Conservation (phyloP, 2,888 invertebrate genomes). For the Didymodactylos carnosus region DNA sequence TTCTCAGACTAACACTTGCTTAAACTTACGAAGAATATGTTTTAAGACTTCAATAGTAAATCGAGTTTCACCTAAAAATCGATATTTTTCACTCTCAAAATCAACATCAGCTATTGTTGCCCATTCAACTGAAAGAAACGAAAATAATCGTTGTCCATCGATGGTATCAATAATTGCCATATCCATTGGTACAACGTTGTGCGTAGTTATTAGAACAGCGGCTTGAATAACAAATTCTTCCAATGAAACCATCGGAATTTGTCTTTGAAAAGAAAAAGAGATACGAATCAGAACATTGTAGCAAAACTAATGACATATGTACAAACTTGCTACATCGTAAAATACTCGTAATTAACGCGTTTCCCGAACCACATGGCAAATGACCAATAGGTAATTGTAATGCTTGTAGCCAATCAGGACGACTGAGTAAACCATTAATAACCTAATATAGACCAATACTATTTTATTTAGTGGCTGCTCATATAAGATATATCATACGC, state of each 20-base stretch:
- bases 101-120: constrained; percentile 82
- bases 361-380: constrained; percentile 87
- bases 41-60: constrained; percentile 5
- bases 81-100: constrained; percentile 80
- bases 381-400: constrained; percentile 61
- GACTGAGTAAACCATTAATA: constrained; percentile 63
- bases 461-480: no score
- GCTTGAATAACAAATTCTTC: constrained; percentile 41
- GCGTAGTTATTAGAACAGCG: constrained; percentile 55
- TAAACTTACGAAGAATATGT: constrained; percentile 1
- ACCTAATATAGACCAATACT: no score
- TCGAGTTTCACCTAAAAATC: constrained; percentile 42
- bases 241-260: background rate
- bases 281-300: no score
- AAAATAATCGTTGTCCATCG: constrained; percentile 36
- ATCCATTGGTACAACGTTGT: constrained; percentile 57
- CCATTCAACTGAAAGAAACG: constrained; percentile 60
- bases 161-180: constrained; percentile 57
- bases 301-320: no score
- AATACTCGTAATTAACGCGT: constrained; percentile 48
- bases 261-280: no score
- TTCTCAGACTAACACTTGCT: no score
- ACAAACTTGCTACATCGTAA: background rate
- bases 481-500: no score
- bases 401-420: constrained; percentile 64